Evolutionary conservation across 2,797 vertebrate species (phyloP).

Genomic region (Emys orbicularis): DNA sequence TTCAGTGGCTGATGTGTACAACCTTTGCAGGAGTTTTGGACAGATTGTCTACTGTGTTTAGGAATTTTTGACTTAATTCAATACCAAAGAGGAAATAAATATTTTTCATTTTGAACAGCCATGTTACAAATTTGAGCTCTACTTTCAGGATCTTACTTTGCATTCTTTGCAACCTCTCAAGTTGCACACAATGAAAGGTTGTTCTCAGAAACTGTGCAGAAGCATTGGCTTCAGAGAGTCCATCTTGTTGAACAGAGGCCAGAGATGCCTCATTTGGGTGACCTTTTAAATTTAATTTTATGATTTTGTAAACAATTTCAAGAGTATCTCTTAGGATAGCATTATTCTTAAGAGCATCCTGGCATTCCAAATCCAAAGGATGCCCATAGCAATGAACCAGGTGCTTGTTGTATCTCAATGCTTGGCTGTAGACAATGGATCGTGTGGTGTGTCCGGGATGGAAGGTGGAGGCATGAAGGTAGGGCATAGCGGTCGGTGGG

Average conservation of each 20-base stretch:
- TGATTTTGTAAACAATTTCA: neutral
- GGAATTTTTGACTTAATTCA: neutral
- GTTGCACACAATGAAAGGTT: neutral
- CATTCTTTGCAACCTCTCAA: neutral
- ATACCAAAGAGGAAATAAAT: conserved; percentile 10
- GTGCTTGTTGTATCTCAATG: neutral
- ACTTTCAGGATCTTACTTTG: conserved; percentile 17
- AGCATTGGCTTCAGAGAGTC: neutral
- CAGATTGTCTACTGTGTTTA: conserved; percentile 15
- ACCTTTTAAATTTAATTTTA: neutral
- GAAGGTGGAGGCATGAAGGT: too few relatives aligned
- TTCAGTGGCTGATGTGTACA: neutral
- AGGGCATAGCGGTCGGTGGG: too few relatives aligned
- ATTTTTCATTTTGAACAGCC: conserved; percentile 34
- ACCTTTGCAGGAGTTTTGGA: neutral
- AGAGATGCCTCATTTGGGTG: neutral
- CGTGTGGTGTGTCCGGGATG: too few relatives aligned
- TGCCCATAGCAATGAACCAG: neutral
- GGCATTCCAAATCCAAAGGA: neutral
- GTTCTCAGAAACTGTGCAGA: neutral
- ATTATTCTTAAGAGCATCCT: neutral
- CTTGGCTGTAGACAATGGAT: too few relatives aligned
- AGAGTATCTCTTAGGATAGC: neutral
- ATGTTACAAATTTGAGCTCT: neutral
- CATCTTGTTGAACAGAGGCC: neutral